Base-by-base conservation (phyloP, 2,113 vertebrate genomes). In the Chaetodon auriga region DNA sequence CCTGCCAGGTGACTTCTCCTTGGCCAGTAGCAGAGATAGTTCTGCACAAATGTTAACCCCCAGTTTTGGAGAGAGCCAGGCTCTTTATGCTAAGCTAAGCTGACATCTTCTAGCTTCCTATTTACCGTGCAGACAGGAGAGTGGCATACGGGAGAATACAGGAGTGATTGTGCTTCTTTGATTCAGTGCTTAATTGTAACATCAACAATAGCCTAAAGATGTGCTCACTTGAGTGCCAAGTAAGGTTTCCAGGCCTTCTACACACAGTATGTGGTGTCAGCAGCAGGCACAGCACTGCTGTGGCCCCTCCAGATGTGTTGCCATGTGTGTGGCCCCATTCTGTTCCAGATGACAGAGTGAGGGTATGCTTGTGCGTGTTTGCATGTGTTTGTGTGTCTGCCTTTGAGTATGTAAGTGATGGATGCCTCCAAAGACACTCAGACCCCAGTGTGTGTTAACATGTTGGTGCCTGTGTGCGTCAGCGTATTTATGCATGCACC, bases 251-350 rank as follows among this genome's bases (percentile, higher is more conserved):
- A 54, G 68, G n/a, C 18, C 13, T 72, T 19, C 54, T 62, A 30
- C 30, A 30, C 2, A 30, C 53, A 46, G 18, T 58, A 19, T 66
- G 60, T 64, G 74, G 43, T 62, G 68, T 90, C 78, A 82, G 80
- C 81, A 87, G 75, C 66, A 76, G 70, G 54, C 61, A 25, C 49
- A 80, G 58, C 46, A 64, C 10, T 38, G 74, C 60, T 63, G 75
- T 21, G 54, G 75, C 43, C 65, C 73, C 53, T 68, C 41, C 83
- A 90, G 81, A 83, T 87, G 84, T 19, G 30, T 45, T 61, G 46
- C 43, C 5, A 66, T n/a, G 72, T 60, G 58, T 62, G 55, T 87
- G 86, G 58, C 90, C 87, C 57, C 79, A 82, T 92, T 93, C 90
- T 92, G 84, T 86, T 89, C 23, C 12, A 57, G 25, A 71, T 92